A percentile compares a stretch with the other conserved stretches of the same genome.
Conservation (phyloP, 2,113 vertebrate genomes). For the Epinephelus moara region DNA sequence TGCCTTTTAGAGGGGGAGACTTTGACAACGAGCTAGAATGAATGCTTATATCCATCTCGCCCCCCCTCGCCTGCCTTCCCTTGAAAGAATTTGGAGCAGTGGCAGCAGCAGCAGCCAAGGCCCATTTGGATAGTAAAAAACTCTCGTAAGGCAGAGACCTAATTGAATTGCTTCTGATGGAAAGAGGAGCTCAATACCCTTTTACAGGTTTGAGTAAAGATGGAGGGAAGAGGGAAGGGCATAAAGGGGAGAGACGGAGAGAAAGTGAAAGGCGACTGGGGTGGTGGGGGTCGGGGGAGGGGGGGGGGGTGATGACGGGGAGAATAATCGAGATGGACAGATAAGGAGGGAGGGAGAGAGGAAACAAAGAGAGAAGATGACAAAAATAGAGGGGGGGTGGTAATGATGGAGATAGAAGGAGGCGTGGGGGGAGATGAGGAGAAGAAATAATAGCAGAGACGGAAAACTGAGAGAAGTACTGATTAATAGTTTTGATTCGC, state of each 20-base stretch:
- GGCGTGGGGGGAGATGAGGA: background rate
- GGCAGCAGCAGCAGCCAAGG: slow-evolving; percentile 47
- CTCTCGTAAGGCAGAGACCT: slow-evolving; percentile 67
- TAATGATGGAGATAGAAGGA: slow-evolving; percentile 48
- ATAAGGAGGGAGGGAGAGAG: slow-evolving; percentile 59
- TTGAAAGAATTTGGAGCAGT: slow-evolving; percentile 54
- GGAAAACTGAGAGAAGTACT: slow-evolving; percentile 11
- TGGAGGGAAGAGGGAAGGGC: slow-evolving; percentile 65
- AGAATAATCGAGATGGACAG: slow-evolving; percentile 81
- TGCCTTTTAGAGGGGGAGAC: slow-evolving; percentile 60
- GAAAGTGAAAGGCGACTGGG: slow-evolving; percentile 53
- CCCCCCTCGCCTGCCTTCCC: background rate
- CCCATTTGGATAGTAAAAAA: slow-evolving; percentile 70
- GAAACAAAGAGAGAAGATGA: slow-evolving; percentile 68
- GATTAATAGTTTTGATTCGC: slow-evolving; percentile 51
- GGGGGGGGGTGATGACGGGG: slow-evolving; percentile 56
- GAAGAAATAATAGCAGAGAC: slow-evolving; percentile 4
- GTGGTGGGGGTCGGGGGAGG: slow-evolving; percentile 7
- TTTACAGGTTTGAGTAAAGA: slow-evolving; percentile 76
- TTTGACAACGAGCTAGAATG: slow-evolving; percentile 67
- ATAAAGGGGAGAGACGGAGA: slow-evolving; percentile 47
- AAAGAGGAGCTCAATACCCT: slow-evolving; percentile 70
- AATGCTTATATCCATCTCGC: slow-evolving; percentile 38
- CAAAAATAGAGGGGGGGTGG: slow-evolving; percentile 56
- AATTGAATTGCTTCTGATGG: slow-evolving; percentile 79